phyloP scores from a whole-genome alignment of 2,797 vertebrate genomes.

The Etheostoma perlongum region DNA sequence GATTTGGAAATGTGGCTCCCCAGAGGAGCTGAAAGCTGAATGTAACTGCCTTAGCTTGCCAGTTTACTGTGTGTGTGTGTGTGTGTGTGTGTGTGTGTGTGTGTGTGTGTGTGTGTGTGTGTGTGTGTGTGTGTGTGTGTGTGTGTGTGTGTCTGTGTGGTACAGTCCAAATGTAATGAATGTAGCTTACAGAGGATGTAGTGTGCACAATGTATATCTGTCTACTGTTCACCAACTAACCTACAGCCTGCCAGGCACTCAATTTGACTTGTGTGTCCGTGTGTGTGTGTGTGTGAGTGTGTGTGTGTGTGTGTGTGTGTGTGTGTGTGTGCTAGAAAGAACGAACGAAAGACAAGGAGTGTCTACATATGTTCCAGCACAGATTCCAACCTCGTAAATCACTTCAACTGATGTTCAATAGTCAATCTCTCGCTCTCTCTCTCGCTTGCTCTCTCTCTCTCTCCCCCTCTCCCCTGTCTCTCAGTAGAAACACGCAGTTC shows the following conservation, averaged over 20 bases:
- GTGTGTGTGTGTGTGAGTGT: neutral
- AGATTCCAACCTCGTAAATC: slow-evolving; percentile 83
- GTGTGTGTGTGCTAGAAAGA: slow-evolving; percentile 26
- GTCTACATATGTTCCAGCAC: slow-evolving; percentile 82
- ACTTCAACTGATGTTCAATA: slow-evolving; percentile 80
- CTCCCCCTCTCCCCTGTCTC: slow-evolving; percentile 15
- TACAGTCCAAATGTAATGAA: slow-evolving; percentile 19
- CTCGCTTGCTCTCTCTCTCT: neutral
- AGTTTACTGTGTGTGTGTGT: slow-evolving; percentile 5
- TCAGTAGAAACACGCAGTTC: slow-evolving; percentile 56
- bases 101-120: slow-evolving; percentile 6
- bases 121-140: neutral
- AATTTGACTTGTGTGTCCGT: slow-evolving; percentile 24
- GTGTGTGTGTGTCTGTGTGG: too few relatives aligned
- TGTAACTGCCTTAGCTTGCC: slow-evolving; percentile 26
- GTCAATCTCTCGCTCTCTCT: slow-evolving; percentile 71
- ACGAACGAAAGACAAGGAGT: slow-evolving; percentile 68
- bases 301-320: slow-evolving; percentile 1
- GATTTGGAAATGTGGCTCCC: slow-evolving; percentile 64
- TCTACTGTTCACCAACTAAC: slow-evolving; percentile 18
- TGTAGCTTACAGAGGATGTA: slow-evolving; percentile 42
- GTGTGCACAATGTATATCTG: slow-evolving; percentile 54
- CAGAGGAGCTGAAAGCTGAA: slow-evolving; percentile 35
- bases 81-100: slow-evolving; percentile 21
- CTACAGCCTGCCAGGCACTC: slow-evolving; percentile 21